A percentile compares a stretch with the other conserved stretches of the same genome.
These are phyloP conservation scores for Eristalis tenax DNA, from an alignment of 2,888 invertebrate species.

Conservation along the genomic window DNA sequence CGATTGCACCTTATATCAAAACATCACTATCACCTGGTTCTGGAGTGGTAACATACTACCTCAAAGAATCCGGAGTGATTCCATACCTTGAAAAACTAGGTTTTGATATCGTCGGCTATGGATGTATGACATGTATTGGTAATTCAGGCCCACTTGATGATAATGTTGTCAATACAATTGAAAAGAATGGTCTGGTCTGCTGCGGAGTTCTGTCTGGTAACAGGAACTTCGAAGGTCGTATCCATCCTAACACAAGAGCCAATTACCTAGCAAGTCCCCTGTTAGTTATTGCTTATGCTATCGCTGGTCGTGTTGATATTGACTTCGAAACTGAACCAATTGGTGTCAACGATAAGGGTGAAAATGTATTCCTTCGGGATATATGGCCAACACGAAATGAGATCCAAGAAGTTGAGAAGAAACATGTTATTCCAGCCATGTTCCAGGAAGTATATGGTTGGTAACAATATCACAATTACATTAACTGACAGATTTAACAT, in stretches of 20 bases:
- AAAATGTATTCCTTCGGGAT: conserved; percentile 91
- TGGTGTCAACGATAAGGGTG: conserved; percentile 87
- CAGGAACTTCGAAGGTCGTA: conserved; percentile 98
- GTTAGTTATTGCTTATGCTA: conserved; percentile 97
- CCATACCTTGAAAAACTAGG: conserved; percentile 93
- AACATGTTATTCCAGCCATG: conserved; percentile 97
- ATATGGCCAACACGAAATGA: conserved; percentile 97
- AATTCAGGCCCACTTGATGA: conserved; percentile 98
- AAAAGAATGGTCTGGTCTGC: conserved; percentile 96
- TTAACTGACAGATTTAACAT: background rate
- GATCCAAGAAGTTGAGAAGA: conserved; percentile 93
- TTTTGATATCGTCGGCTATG: conserved; percentile 98
- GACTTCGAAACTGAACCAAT: conserved; percentile 95
- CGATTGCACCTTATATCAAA: conserved; percentile 96
- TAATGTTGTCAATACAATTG: conserved; percentile 94
- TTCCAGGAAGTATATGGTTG: conserved; percentile 89
- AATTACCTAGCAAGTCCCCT: conserved; percentile 99
- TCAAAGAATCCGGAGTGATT: conserved; percentile 93
- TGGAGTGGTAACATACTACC: conserved; percentile 93
- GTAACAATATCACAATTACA: conserved; percentile 72
- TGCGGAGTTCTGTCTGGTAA: conserved; percentile 98
- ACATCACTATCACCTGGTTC: conserved; percentile 98
- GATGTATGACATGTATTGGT: conserved; percentile 99
- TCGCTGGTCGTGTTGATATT: conserved; percentile 96
- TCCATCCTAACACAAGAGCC: conserved; percentile 97